Base-by-base conservation (phyloP, 2,797 vertebrate species). In the Clarias laeviceps region DNA sequence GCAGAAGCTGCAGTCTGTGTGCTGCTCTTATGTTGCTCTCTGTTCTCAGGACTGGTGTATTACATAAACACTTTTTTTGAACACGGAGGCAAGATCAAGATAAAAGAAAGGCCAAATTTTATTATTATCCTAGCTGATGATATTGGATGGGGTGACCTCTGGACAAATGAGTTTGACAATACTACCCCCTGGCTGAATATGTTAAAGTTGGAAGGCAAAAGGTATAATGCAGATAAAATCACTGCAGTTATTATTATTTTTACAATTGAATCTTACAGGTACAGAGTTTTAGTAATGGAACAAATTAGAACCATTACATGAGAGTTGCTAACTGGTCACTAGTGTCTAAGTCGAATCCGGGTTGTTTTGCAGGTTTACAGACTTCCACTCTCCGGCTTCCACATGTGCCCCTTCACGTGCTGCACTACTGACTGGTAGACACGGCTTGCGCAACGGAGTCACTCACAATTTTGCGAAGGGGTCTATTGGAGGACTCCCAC, bases 351-450 rank as follows among this genome's bases (percentile, higher is more conserved):
- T 56, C 12, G 22, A 69, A 37, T 83, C 24, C 20, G 80, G 54
- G 37, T 73, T 12, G 32, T 82, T 78, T 76, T 20, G 15, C 90
- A 99, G 98, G 90, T 95, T 99, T 2, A 94, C 95, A 89, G 98
- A 99, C 87, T 99, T 99, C 91, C 98, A 99, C 80, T 95, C 98
- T 0, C 97, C 97, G 0, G 97, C 98, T 0, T 99, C 98, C 20
- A 98, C 97, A 18, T 99, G 98, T 91, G 99, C 98, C 0, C 98
- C 98, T 0, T 99, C 98, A 37, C 96, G 98, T 0, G 98, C 98
- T 24, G 95, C 97, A 15, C 91, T 99, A 89, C 96, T 99, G 72
- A 99, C 98, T 0, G 97, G 98, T 3, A 96, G 98, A 22, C 96
- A 98, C 0, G 97, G 98, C 1, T 92, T 95, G 1, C 96, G 98